A percentile compares a stretch with the other conserved stretches of the same genome.
Evolutionary conservation across 2,888 invertebrate species (phyloP).

Genomic region (Heliconius ethilla): DNA sequence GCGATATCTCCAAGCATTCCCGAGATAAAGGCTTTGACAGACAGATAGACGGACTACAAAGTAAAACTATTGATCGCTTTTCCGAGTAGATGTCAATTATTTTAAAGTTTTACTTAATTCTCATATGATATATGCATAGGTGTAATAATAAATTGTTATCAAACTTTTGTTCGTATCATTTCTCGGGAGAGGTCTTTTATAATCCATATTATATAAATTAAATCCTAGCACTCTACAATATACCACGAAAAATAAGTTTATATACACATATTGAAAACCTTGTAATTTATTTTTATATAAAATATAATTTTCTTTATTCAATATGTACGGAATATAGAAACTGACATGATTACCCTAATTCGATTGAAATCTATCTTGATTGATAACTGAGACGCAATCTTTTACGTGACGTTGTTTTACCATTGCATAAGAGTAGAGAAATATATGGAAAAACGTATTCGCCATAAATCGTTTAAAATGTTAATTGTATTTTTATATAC

Average conservation of each 20-base stretch:
- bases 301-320: not conserved
- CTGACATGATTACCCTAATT: conserved; percentile 6
- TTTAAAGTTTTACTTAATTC: not conserved
- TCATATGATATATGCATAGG: not conserved
- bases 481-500: not conserved
- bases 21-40: too few relatives aligned
- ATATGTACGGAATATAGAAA: conserved; percentile 20
- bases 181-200: not conserved
- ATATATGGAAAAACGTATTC: not conserved
- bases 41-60: too few relatives aligned
- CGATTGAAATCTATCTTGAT: conserved; percentile 21
- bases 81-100: not conserved
- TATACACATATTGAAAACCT: not conserved
- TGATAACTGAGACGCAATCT: conserved; percentile 23
- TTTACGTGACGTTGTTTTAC: conserved; percentile 32
- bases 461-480: not conserved
- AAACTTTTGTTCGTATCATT: not conserved
- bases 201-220: not conserved
- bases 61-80: not conserved
- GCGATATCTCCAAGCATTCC: too few relatives aligned
- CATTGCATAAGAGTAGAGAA: not conserved
- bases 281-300: not conserved
- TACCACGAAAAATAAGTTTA: not conserved
- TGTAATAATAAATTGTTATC: not conserved
- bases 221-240: not conserved